Evolutionary conservation across 2,797 vertebrate species (phyloP).

Genomic region (Pangasius djambal): DNA sequence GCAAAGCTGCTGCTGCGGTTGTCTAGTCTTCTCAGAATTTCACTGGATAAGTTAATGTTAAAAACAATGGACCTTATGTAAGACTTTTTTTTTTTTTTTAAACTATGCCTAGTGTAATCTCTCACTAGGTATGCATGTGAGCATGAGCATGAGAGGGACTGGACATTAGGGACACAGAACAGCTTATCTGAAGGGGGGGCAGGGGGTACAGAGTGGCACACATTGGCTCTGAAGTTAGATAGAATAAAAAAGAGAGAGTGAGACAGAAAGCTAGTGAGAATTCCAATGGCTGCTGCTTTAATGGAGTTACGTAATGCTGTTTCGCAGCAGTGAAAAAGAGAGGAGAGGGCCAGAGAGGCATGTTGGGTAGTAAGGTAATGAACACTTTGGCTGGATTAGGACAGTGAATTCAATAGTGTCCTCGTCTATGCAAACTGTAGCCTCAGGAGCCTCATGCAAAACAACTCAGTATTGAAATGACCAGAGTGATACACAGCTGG

Average conservation of each 20-base stretch:
- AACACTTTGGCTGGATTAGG: slow-evolving; percentile 58
- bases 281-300: slow-evolving; percentile 44
- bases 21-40: slow-evolving; percentile 64
- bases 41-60: slow-evolving; percentile 60
- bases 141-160: slow-evolving; percentile 1
- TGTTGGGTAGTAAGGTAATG: slow-evolving; percentile 54
- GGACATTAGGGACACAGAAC: slow-evolving; percentile 43
- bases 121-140: slow-evolving; percentile 36
- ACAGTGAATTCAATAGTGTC: slow-evolving; percentile 65
- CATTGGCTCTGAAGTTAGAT: background rate
- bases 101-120: slow-evolving; percentile 55
- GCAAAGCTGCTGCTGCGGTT: slow-evolving; percentile 60
- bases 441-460: slow-evolving; percentile 40
- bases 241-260: background rate
- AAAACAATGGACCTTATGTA: slow-evolving; percentile 64
- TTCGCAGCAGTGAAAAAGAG: slow-evolving; percentile 24
- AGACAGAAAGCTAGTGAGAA: slow-evolving; percentile 44
- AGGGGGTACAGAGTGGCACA: background rate
- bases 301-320: slow-evolving; percentile 60
- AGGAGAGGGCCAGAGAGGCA: background rate
- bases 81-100: slow-evolving; percentile 46
- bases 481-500: slow-evolving; percentile 53
- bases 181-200: slow-evolving; percentile 7
- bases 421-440: slow-evolving; percentile 38
- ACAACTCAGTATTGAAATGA: slow-evolving; percentile 61